These are phyloP conservation scores for Enteromius anoplus DNA, from an alignment of 2,797 vertebrate species.

Conservation along the genomic window DNA sequence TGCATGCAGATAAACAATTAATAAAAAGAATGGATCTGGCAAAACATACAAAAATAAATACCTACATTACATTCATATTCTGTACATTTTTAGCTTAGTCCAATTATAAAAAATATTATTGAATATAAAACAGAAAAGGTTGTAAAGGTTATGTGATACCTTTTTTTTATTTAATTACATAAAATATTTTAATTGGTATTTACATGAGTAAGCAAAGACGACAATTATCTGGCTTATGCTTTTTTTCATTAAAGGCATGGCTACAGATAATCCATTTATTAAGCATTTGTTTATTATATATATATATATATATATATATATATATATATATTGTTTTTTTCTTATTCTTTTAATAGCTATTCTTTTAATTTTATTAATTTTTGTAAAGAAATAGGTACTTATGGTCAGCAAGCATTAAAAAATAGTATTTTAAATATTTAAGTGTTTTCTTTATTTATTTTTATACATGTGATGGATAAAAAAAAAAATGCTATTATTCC, in stretches of 20 bases:
- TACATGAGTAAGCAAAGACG: too few relatives aligned
- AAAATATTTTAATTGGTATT: too few relatives aligned
- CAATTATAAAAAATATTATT: neutral
- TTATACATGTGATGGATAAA: neutral
- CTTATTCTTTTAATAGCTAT: too few relatives aligned
- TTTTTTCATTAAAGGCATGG: neutral
- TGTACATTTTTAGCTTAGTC: neutral
- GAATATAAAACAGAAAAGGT: too few relatives aligned
- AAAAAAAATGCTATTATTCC: too few relatives aligned
- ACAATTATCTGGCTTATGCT: too few relatives aligned
- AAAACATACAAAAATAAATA: neutral
- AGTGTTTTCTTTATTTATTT: too few relatives aligned
- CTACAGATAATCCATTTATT: neutral
- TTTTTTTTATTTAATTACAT: too few relatives aligned
- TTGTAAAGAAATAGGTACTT: neutral
- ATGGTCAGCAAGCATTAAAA: neutral
- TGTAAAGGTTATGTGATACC: too few relatives aligned
- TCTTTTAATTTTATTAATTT: too few relatives aligned
- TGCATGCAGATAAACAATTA: constrained; percentile 38
- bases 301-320: too few relatives aligned
- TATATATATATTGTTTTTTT: too few relatives aligned
- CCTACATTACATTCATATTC: neutral
- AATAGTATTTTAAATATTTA: neutral
- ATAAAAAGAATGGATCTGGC: neutral
- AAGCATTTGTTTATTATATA: neutral